Evolutionary conservation across 2,888 invertebrate genomes (phyloP), one percentile per base, ranked within the genome.

Genomic region (Pristionchus entomophagus): DNA sequence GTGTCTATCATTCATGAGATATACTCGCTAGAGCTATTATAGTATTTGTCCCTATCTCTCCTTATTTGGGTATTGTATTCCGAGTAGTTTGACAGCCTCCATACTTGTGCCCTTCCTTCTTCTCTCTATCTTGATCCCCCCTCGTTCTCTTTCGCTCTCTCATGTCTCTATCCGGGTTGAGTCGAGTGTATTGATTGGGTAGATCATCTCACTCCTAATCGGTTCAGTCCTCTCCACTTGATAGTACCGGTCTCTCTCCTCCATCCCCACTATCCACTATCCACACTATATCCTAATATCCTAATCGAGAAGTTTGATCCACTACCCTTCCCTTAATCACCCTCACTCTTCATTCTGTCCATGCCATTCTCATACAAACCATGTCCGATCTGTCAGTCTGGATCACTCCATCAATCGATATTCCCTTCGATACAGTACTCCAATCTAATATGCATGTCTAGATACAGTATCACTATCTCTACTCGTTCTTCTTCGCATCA

Each of bases 11-110:
- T 73, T 59, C 29, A 73, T 84, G 49, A 80, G 80, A 80, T 49
- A 19, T 45, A 78, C 29, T 69, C 29, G n/a, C 80, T 78, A 62
- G 69, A 49, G 41, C 85, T 78, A 35, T 85, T 41, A 38, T 85
- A 38, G 10, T 73, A 10, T n/a, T n/a, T 53, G 17, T 26, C 38
- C n/a, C 65, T 35, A 59, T 49, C 77, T 14, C 38, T 10, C 29
- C 10, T 38, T 22, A 38, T n/a, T 41, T 35, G 69, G 69, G 69
- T 69, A 38, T 38, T 38, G 19, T 69, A 69, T 38, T 38, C 69
- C 38, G 69, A 69, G 69, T 69, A 69, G 69, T 69, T 41, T 62
- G 1, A 14, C 29, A 62, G n/a, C 62, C 29, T 62, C 29, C 38
- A 69, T 38, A 38, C 17, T 17, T 29, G 22, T 22, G n/a, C 51